phyloP scores from a whole-genome alignment of 2,797 vertebrate genomes.

The Lacerta agilis region DNA sequence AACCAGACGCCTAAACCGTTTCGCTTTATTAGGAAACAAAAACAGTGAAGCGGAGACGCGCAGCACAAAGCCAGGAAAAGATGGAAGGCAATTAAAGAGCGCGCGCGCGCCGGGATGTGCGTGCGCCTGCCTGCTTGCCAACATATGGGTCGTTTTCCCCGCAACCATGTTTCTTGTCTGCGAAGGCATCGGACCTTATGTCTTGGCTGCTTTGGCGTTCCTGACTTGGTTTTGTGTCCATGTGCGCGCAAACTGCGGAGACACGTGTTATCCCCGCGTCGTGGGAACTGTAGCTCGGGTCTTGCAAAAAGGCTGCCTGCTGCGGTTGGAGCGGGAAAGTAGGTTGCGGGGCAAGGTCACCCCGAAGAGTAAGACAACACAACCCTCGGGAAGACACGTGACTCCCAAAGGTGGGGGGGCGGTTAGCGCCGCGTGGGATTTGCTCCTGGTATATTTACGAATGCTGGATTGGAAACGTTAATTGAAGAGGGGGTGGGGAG shows the following conservation, averaged over 20 bases:
- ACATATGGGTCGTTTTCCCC: background rate
- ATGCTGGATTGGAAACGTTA: background rate
- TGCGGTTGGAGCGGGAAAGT: background rate
- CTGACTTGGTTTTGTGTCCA: too few species aligned
- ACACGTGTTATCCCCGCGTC: background rate
- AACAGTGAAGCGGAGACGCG: background rate
- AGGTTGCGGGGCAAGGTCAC: background rate
- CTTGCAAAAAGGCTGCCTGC: background rate
- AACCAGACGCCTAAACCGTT: background rate
- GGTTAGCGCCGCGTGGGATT: background rate
- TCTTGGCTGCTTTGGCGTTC: background rate
- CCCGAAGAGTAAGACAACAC: background rate
- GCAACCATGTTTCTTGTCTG: background rate
- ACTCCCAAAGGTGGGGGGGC: background rate
- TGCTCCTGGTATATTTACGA: background rate
- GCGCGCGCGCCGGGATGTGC: background rate
- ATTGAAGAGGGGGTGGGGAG: background rate
- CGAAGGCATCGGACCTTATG: background rate
- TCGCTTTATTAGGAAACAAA: constrained; percentile 24
- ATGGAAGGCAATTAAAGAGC: constrained; percentile 30
- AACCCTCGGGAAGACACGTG: background rate
- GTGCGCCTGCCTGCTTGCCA: background rate
- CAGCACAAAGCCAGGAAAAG: constrained; percentile 29
- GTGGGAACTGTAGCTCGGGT: background rate
- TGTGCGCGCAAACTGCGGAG: too few species aligned